Base-by-base conservation (phyloP, 1,140 invertebrate genomes). In the Danaus melanippus region DNA sequence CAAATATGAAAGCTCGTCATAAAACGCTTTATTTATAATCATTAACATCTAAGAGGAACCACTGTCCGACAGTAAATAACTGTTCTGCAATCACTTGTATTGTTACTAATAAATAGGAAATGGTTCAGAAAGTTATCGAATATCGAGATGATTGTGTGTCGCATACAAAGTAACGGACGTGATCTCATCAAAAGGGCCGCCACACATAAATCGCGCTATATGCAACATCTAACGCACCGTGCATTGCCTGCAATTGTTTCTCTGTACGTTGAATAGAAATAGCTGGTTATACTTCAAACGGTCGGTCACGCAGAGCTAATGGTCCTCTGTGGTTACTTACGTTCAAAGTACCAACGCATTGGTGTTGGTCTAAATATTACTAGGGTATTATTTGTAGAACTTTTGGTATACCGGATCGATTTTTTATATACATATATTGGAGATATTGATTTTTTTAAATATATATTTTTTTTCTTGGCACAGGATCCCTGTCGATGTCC, bases 401-500 rank as follows among this genome's bases (percentile, higher is more conserved):
- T 32, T 32, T 32, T 32, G 21, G 4, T 32, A 1, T 1, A 15
- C 15, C 15, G 1, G 1, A 15, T 15, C 15, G 15, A 15, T 15
- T 15, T 32, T 32, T 32, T 32, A 32, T 32, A 32, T 1, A 32
- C 21, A 32, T 32, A 32, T 1, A 32, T 15, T 15, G 15, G 15
- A 15, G 15, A 15, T 1, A 15, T 15, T 1, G 1, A 32, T 32
- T 32, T 32, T 32, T 32, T 32, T 32, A 4, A 3, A 32, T 32
- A 15, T 15, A 1, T 0, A 17, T 32, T 11, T 60, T 50, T 62
- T 76, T 74, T 74, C 64, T 84, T 77, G 80, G 73, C 71, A 42
- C 84, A 88, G 87, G 86, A 75, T 89, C 87, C 67, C 80, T 88
- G 46, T 90, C 92, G 42, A 91, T 93, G 77, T 92, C 92, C 32